Conservation (phyloP, 37 sponge, comb jelly and placozoan genomes). For the Haliclona indistincta region DNA sequence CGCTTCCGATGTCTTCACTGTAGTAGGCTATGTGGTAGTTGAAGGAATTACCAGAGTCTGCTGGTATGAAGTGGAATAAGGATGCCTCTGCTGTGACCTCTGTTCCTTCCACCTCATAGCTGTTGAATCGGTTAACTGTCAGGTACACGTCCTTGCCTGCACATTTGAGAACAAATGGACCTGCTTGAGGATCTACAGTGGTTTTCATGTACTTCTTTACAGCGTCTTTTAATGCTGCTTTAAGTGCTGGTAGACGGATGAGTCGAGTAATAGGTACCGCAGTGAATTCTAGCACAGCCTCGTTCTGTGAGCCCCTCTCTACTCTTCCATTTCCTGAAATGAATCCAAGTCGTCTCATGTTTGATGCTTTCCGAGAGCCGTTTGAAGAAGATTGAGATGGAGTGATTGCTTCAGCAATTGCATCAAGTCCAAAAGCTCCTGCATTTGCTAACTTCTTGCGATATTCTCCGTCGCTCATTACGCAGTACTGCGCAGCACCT, state of each 20-base stretch:
- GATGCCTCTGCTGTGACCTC: not conserved
- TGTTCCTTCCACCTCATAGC: constrained; percentile 9
- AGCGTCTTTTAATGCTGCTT: not conserved
- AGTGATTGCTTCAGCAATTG: not conserved
- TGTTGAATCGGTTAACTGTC: constrained; percentile 8
- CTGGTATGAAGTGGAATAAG: constrained; percentile 11
- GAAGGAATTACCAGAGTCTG: not conserved
- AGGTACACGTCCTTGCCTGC: constrained; percentile 18
- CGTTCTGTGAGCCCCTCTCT: constrained; percentile 13
- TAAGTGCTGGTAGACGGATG: not conserved
- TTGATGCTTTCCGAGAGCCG: not conserved
- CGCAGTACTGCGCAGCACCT: constrained; percentile 40
- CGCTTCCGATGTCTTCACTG: not conserved
- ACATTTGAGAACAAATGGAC: constrained; percentile 17
- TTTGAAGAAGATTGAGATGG: no score
- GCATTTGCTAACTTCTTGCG: not conserved
- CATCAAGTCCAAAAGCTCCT: constrained; percentile 38
- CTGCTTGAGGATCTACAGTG: not conserved
- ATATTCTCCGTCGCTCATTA: constrained; percentile 37
- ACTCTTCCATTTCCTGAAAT: constrained; percentile 18
- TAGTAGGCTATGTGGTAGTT: constrained; percentile 37
- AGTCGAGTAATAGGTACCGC: constrained; percentile 18
- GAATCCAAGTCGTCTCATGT: constrained; percentile 16
- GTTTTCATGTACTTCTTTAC: constrained; percentile 12
- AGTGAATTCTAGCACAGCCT: constrained; percentile 17